Evolutionary conservation across 2,888 invertebrate species (phyloP).

Genomic region (Leucophenga maculata): DNA sequence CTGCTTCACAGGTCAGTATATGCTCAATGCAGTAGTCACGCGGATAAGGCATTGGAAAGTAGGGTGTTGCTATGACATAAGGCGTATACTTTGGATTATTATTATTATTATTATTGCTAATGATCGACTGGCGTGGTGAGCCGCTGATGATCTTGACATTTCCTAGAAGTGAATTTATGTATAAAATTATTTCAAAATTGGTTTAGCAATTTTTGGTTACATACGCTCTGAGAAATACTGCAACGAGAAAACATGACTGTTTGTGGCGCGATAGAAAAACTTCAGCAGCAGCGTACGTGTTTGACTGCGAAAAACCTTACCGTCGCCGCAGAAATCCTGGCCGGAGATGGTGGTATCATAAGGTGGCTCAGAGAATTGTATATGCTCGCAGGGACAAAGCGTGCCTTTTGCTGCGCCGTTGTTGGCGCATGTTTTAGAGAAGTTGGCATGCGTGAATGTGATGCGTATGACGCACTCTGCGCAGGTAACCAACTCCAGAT

Average conservation of each 20-base stretch:
- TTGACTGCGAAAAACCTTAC: slow-evolving; percentile 75
- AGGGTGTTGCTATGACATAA: slow-evolving; percentile 78
- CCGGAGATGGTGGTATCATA: slow-evolving; percentile 76
- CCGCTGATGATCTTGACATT: slow-evolving; percentile 75
- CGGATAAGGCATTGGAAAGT: slow-evolving; percentile 79
- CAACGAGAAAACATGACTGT: slow-evolving; percentile 77
- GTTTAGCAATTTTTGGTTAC: slow-evolving; percentile 46
- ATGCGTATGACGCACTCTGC: slow-evolving; percentile 77
- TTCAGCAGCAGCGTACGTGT: slow-evolving; percentile 77
- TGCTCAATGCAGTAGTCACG: slow-evolving; percentile 79
- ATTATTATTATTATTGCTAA: slow-evolving; percentile 68
- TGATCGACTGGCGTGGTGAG: slow-evolving; percentile 69
- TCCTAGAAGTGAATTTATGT: slow-evolving; percentile 70
- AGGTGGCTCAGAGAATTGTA: slow-evolving; percentile 79
- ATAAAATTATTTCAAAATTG: slow-evolving; percentile 7
- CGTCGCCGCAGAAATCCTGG: slow-evolving; percentile 76
- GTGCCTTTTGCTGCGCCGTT: slow-evolving; percentile 61
- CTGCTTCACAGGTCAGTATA: slow-evolving; percentile 76
- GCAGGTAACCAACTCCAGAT: slow-evolving; percentile 80
- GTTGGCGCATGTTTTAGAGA: slow-evolving; percentile 68
- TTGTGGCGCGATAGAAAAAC: slow-evolving; percentile 76
- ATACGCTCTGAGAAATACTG: slow-evolving; percentile 79
- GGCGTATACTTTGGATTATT: slow-evolving; percentile 69
- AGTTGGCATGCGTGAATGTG: slow-evolving; percentile 69
- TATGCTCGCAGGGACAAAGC: slow-evolving; percentile 76